Evolutionary conservation across 2,888 invertebrate genomes (phyloP), one percentile per base, ranked within the genome.

Genomic region (Epinotia demarniana): DNA sequence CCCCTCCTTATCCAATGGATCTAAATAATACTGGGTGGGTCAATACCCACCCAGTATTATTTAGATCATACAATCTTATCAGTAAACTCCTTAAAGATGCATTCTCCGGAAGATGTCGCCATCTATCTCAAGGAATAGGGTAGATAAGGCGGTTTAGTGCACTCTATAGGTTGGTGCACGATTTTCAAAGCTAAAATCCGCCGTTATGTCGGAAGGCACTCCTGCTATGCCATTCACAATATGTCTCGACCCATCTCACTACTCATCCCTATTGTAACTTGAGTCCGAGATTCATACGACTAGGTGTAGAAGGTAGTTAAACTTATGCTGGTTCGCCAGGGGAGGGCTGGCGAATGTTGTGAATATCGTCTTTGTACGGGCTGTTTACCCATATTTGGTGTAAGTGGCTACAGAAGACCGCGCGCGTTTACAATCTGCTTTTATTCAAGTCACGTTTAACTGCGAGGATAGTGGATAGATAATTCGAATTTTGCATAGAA

Each of bases 131-230:
- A 89, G 86, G 89, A 89, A 86, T 82, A 85, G 90, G 90, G 91
- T 86, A 90, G 91, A 90, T 90, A 91, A 90, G 87, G 78, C 82
- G 86, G 86, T 89, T 89, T 89, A 90, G 86, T 89, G 89, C 87
- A 89, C 84, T 88, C 82, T 84, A 82, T 86, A 86, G 86, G 86
- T 86, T 83, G 81, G 82, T 86, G 85, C 87, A 87, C 81, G 84
- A 79, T 85, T 84, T 85, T 86, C 83, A 82, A 85, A 82, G 83
- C 83, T 86, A 87, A 85, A 86, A 84, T 84, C 85, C 81, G 79
- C 82, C 83, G 83, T 87, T 87, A 89, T 84, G 81, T 83, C 82
- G 80, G 81, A 85, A 83, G 76, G 82, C 83, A 85, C 82, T 83
- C 80, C 75, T 66, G 68, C 53, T 39, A 39, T 39, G 53, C 53